Conservation (phyloP, 1,140 invertebrate species). For the Drosophila grimshawi region DNA sequence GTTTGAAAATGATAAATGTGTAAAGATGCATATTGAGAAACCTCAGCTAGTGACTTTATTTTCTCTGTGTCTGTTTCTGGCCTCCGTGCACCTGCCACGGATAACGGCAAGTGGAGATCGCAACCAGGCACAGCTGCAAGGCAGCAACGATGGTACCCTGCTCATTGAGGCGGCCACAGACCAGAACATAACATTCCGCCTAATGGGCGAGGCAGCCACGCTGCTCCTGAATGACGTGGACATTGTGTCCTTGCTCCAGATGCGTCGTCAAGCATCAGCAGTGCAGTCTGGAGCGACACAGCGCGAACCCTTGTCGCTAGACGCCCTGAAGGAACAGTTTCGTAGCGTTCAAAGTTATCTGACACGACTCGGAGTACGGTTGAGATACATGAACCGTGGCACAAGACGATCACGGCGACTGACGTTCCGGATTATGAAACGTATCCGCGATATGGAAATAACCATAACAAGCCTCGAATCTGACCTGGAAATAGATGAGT, state of each 20-base stretch:
- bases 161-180: slow-evolving; percentile 50
- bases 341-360: slow-evolving; percentile 46
- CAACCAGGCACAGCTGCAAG: slow-evolving; percentile 5
- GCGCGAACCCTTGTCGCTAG: slow-evolving; percentile 42
- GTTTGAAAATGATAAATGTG: slow-evolving; percentile 12
- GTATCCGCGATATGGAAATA: slow-evolving; percentile 23
- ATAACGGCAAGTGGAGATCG: background rate
- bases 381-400: slow-evolving; percentile 34
- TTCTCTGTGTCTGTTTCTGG: background rate
- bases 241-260: slow-evolving; percentile 45
- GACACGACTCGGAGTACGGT: slow-evolving; percentile 19
- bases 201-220: slow-evolving; percentile 59
- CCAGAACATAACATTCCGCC: slow-evolving; percentile 68
- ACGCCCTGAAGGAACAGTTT: slow-evolving; percentile 50
- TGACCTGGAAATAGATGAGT: slow-evolving; percentile 86
- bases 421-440: slow-evolving; percentile 40
- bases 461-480: slow-evolving; percentile 19
- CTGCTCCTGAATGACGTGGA: slow-evolving; percentile 65
- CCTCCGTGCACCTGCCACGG: slow-evolving; percentile 5
- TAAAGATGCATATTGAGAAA: background rate
- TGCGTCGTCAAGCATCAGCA: slow-evolving; percentile 19
- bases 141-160: slow-evolving; percentile 44
- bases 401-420: slow-evolving; percentile 29
- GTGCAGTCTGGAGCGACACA: slow-evolving; percentile 14
- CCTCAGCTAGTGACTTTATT: background rate